Percentiles rank a stretch among this genome's conserved stretches.
These are phyloP conservation scores for Lordiphosa andalusiaca DNA, from an alignment of 2,888 invertebrate genomes.

Conservation along the genomic window DNA sequence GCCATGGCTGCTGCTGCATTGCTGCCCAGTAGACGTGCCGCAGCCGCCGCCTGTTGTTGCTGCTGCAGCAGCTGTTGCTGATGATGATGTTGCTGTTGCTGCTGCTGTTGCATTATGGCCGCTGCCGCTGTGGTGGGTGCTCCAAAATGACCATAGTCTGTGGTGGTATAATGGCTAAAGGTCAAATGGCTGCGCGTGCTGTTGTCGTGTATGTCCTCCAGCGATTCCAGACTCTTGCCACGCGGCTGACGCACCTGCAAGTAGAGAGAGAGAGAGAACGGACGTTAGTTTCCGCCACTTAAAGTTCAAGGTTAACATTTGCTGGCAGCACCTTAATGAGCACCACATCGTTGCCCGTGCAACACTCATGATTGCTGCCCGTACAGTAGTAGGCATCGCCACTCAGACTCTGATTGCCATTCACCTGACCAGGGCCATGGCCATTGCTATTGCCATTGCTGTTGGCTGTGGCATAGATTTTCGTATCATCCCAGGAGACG, in stretches of 20 bases:
- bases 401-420: slow-evolving; percentile 16
- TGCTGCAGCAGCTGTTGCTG: slow-evolving; percentile 45
- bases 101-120: slow-evolving; percentile 50
- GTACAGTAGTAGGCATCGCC: slow-evolving; percentile 77
- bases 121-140: slow-evolving; percentile 69
- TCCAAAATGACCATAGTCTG: slow-evolving; percentile 79
- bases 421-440: slow-evolving; percentile 22
- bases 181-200: slow-evolving; percentile 81
- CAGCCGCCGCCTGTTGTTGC: slow-evolving; percentile 55
- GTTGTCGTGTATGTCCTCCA: slow-evolving; percentile 89
- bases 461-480: slow-evolving; percentile 70
- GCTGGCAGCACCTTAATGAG: slow-evolving; percentile 78
- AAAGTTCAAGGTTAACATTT: slow-evolving; percentile 54
- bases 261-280: slow-evolving; percentile 1
- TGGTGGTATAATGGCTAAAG: slow-evolving; percentile 80
- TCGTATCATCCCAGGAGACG: slow-evolving; percentile 80
- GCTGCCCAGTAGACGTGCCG: slow-evolving; percentile 70
- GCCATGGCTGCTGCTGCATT: slow-evolving; percentile 79
- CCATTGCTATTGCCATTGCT: slow-evolving; percentile 27
- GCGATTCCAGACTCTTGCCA: slow-evolving; percentile 91
- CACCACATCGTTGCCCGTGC: slow-evolving; percentile 80
- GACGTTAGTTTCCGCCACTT: slow-evolving; percentile 31
- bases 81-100: slow-evolving; percentile 55
- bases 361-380: slow-evolving; percentile 79
- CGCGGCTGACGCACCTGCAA: slow-evolving; percentile 88